Evolutionary conservation across 2,113 vertebrate genomes (phyloP).

Genomic region (Nibea coibor): DNA sequence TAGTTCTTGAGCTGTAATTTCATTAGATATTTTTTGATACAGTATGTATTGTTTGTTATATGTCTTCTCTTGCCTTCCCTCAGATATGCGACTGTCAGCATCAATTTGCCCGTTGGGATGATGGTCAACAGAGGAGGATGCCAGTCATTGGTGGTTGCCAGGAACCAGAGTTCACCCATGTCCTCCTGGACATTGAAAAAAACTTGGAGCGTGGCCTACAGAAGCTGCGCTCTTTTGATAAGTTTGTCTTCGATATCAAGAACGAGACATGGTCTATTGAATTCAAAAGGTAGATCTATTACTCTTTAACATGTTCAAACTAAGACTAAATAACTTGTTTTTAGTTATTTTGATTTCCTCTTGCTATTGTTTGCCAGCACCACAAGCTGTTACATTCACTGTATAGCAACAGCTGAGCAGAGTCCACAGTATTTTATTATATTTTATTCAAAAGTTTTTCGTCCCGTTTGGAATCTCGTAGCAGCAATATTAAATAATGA

Average conservation of each 20-base stretch:
- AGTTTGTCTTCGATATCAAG: slow-evolving; percentile 86
- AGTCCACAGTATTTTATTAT: neutral
- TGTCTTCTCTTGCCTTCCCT: neutral
- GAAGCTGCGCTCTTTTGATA: slow-evolving; percentile 72
- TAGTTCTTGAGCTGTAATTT: no score
- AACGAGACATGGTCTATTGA: slow-evolving; percentile 86
- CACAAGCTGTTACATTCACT: no score
- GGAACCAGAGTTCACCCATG: slow-evolving; percentile 83
- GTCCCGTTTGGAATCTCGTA: no score
- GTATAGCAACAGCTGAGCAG: no score
- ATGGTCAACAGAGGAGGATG: slow-evolving; percentile 84
- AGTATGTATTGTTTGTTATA: neutral
- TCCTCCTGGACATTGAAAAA: slow-evolving; percentile 85
- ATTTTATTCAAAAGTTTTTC: no score
- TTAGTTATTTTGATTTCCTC: neutral
- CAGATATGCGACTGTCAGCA: slow-evolving; percentile 92
- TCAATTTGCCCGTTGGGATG: slow-evolving; percentile 89
- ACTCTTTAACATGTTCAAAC: neutral
- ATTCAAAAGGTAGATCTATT: slow-evolving; percentile 82
- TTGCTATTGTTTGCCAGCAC: no score
- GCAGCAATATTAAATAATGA: no score
- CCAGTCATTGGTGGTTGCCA: slow-evolving; percentile 85
- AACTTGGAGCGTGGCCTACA: slow-evolving; percentile 83
- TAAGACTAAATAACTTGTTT: no score
- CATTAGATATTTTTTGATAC: neutral